Evolutionary conservation across 2,888 invertebrate species (phyloP), one percentile per base, ranked within the genome.

Genomic region (Monochamus alternatus): DNA sequence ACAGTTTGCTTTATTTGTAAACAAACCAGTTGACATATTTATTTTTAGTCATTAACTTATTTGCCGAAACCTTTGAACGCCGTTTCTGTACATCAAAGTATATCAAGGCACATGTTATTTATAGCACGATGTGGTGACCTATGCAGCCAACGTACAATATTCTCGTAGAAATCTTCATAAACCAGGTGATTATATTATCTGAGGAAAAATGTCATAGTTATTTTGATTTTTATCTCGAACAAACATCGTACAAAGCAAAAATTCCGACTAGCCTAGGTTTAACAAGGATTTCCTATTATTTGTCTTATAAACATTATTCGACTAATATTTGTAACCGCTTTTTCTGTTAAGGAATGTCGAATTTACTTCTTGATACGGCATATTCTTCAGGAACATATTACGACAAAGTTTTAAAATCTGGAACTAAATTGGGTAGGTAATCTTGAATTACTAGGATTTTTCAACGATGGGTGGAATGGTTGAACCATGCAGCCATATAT

Each of bases 271-370:
- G 14, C 14, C n/a, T 55, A 14, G 14, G 3, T 55, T 55, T 55
- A n/a, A 55, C 10, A 55, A n/a, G 22, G n/a, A 55, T 22, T 55
- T 22, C n/a, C 55, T 55, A n/a, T 7, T 55, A 55, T 55, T 55
- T 55, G 55, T 14, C 55, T 55, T 55, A 64, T 43, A 64, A 64
- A 64, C 43, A 64, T 65, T 65, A 12, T 30, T 51, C 31, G 3
- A 3, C 31, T 65, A 65, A 65, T 51, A 51, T 63, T 63, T 63
- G 38, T 14, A 12, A 10, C 7, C 31, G 31, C 4, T 63, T 63
- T 63, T 12, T 32, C 62, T 55, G 4, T 38, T 10, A 38, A 2
- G 32, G 62, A 63, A 38, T 32, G 4, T 38, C 32, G 38, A 63
- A 63, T 63, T 63, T 63, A 63, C 38, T 32, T 63, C 2, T 38